Evolutionary conservation across 2,888 invertebrate species (phyloP).

Genomic region (Timandra comae): DNA sequence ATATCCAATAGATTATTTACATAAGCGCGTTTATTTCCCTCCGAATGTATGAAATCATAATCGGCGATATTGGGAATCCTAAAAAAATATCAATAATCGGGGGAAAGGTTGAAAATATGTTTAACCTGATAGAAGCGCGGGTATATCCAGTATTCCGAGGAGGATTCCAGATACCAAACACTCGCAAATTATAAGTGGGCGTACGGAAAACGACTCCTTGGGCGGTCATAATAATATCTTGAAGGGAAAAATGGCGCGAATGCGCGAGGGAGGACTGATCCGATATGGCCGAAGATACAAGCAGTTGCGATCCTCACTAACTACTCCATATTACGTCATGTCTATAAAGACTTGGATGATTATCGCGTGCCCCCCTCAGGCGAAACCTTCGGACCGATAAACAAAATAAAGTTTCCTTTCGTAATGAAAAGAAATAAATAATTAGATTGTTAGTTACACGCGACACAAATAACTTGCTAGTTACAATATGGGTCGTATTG

Average conservation of each 20-base stretch:
- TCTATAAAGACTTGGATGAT: too few species aligned
- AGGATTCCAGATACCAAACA: constrained; percentile 47
- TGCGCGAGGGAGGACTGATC: constrained; percentile 27
- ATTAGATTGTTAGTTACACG: too few species aligned
- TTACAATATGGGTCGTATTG: too few species aligned
- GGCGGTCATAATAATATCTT: constrained; percentile 67
- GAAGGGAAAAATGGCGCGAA: constrained; percentile 56
- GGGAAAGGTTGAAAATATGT: constrained; percentile 36
- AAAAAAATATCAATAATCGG: constrained; percentile 40
- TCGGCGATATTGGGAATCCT: constrained; percentile 22
- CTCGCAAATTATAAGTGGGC: constrained; percentile 63
- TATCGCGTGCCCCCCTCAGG: too few species aligned
- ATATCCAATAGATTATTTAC: constrained; percentile 21
- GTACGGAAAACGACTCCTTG: constrained; percentile 59
- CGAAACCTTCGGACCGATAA: too few species aligned
- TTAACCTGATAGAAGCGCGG: constrained; percentile 38
- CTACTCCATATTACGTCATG: too few species aligned
- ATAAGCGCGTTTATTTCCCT: constrained; percentile 7
- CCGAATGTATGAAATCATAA: constrained; percentile 15
- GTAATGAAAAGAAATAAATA: too few species aligned
- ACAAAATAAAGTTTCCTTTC: too few species aligned
- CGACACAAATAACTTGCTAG: too few species aligned
- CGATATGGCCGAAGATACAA: constrained; percentile 7
- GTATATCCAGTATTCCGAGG: constrained; percentile 35
- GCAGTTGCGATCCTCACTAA: background rate